Percentiles rank a stretch among this genome's conserved stretches.
Conservation (phyloP, 1,140 invertebrate species). For the Ephestia elutella region DNA sequence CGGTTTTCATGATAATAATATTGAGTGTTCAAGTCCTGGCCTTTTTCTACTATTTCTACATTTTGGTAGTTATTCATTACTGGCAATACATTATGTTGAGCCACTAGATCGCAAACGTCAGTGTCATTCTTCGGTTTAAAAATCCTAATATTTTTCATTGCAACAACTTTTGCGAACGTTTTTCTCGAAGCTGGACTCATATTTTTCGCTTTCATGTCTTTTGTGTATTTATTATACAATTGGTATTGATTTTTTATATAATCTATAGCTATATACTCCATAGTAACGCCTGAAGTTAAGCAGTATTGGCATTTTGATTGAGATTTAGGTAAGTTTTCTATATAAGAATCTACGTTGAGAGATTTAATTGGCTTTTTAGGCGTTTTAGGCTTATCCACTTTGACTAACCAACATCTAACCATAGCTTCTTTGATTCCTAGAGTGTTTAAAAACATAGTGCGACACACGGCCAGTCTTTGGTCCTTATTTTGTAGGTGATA, state of each 20-base stretch:
- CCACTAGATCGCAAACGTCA: constrained; percentile 40
- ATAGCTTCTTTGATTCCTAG: constrained; percentile 48
- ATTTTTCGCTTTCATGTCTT: constrained; percentile 26
- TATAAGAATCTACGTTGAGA: constrained; percentile 31
- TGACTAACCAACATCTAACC: constrained; percentile 35
- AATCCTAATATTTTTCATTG: constrained; percentile 35
- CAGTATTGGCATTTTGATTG: constrained; percentile 38
- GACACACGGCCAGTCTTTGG: constrained; percentile 32
- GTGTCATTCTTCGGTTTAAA: constrained; percentile 42
- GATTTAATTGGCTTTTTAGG: constrained; percentile 33
- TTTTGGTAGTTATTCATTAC: background rate
- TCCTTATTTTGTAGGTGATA: constrained; percentile 31
- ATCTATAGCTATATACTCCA: constrained; percentile 26
- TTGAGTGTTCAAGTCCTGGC: background rate
- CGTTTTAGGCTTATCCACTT: constrained; percentile 18
- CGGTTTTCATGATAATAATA: background rate
- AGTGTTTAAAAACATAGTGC: constrained; percentile 45
- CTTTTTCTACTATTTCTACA: constrained; percentile 1
- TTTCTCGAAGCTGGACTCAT: constrained; percentile 38
- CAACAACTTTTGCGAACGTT: constrained; percentile 37
- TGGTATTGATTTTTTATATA: constrained; percentile 40
- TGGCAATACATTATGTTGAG: constrained; percentile 33
- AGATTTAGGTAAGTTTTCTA: constrained; percentile 32
- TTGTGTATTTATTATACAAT: constrained; percentile 36
- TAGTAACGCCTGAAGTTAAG: constrained; percentile 12